phyloP scores from a whole-genome alignment of 1,140 invertebrate genomes.

The Tenebrio molitor region DNA sequence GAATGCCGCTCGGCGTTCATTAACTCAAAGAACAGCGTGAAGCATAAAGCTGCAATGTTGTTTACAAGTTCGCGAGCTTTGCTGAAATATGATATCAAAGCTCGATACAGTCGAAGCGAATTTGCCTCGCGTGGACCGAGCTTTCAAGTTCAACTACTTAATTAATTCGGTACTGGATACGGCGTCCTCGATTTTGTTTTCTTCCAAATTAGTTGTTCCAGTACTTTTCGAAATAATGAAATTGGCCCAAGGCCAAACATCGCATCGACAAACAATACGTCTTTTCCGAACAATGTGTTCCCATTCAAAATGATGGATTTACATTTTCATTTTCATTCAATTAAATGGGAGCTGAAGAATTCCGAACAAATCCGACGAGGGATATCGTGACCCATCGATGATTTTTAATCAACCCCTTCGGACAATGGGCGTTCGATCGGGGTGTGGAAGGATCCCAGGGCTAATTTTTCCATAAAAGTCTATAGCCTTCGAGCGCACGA shows the following conservation, averaged over 20 bases:
- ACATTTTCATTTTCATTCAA: conserved; percentile 32
- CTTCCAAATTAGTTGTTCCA: not conserved
- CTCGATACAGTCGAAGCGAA: too few species aligned
- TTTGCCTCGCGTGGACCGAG: too few species aligned
- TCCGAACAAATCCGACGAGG: not conserved
- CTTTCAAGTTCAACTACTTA: too few species aligned
- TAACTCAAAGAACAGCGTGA: not conserved
- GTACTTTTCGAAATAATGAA: not conserved
- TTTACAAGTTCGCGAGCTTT: too few species aligned
- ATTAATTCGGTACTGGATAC: too few species aligned
- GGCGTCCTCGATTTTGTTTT: not conserved
- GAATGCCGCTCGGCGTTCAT: not conserved
- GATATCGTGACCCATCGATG: conserved; percentile 1
- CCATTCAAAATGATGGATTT: conserved; percentile 14
- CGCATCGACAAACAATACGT: not conserved
- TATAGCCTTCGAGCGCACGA: not conserved
- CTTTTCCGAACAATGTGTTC: conserved; percentile 2
- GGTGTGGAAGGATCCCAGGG: too few species aligned
- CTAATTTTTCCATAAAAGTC: too few species aligned
- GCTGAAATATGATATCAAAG: too few species aligned
- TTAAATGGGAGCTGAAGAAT: conserved; percentile 8
- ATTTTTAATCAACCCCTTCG: conserved; percentile 20
- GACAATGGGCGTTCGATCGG: too few species aligned
- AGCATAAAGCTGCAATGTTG: too few species aligned
- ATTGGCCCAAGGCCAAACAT: not conserved